Conservation (phyloP, 2,888 invertebrate genomes). For the Ormyrus labotus region DNA sequence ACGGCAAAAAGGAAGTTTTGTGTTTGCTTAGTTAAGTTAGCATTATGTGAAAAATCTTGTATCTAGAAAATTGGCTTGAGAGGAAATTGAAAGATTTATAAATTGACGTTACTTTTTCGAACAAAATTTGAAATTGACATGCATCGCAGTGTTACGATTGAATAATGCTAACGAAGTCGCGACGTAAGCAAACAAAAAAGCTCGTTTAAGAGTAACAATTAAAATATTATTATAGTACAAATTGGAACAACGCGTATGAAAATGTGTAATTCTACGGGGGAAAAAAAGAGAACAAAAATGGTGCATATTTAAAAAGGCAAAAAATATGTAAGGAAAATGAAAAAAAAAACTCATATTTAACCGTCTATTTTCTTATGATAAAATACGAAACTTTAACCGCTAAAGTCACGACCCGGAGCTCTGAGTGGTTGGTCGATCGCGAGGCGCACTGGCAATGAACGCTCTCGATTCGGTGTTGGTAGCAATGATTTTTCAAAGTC, state of each 20-base stretch:
- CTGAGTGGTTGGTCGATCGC: constrained; percentile 39
- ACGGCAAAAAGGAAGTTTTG: constrained; percentile 5
- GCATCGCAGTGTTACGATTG: not conserved
- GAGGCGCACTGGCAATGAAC: not conserved
- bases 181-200: constrained; percentile 35
- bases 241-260: constrained; percentile 45
- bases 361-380: constrained; percentile 49
- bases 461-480: constrained; percentile 55
- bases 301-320: constrained; percentile 1
- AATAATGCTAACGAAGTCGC: constrained; percentile 40
- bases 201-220: constrained; percentile 27
- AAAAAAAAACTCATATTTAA: constrained; percentile 30
- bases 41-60: constrained; percentile 8
- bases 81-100: not conserved
- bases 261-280: not conserved
- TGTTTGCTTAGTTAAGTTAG: constrained; percentile 39
- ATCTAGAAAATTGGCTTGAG: too few relatives aligned
- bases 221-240: constrained; percentile 51
- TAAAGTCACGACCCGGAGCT: constrained; percentile 11
- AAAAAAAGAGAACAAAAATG: constrained; percentile 11
- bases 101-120: not conserved
- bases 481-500: constrained; percentile 58
- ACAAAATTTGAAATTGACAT: not conserved
- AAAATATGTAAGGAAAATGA: not conserved
- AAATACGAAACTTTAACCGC: not conserved